Evolutionary conservation across 1,140 invertebrate species (phyloP), one percentile per base, ranked within the genome.

Genomic region (Lysiphlebus fabarum): DNA sequence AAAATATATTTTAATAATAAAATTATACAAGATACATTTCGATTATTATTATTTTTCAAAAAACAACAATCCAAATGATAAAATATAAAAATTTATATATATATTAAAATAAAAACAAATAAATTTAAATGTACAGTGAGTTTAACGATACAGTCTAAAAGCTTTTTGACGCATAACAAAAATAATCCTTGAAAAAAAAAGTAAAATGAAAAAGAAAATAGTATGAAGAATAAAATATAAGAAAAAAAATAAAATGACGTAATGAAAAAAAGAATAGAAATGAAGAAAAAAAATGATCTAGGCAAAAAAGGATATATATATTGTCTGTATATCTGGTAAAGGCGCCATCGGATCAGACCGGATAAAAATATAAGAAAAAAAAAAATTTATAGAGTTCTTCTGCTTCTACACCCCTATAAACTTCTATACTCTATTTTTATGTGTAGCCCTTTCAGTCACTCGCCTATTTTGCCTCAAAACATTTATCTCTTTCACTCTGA

Each of bases 271-370:
- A 47, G 49, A 61, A 61, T 34, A 40, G 17, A 26, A 26, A 26
- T 45, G 42, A 42, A 53, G 58, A 45, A 55, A 56, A 45, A 53
- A 64, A 51, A 47, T 26, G 26, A 12, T 37, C 26, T 7, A 33
- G 14, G 10, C 4, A 8, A 37, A n/a, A n/a, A n/a, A 17, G 12
- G 6, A 4, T 10, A 45, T 59, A 64, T 58, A n/a, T n/a, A n/a
- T n/a, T n/a, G n/a, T n/a, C n/a, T 51, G 50, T 59, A 62, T 50
- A 53, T 49, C 26, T 34, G 10, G 10, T 41, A 36, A 44, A 50
- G 57, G 57, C 55, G 56, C 17, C 58, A 49, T 62, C 49, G 66
- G 66, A 72, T 69, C 68, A 70, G 65, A 56, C 62, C 17, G 51
- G 53, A 56, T 62, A 64, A 60, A 65, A 69, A 26, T 1, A 26